Evolutionary conservation across 2,113 vertebrate genomes (phyloP).

Genomic region (Heloderma charlesbogerti): DNA sequence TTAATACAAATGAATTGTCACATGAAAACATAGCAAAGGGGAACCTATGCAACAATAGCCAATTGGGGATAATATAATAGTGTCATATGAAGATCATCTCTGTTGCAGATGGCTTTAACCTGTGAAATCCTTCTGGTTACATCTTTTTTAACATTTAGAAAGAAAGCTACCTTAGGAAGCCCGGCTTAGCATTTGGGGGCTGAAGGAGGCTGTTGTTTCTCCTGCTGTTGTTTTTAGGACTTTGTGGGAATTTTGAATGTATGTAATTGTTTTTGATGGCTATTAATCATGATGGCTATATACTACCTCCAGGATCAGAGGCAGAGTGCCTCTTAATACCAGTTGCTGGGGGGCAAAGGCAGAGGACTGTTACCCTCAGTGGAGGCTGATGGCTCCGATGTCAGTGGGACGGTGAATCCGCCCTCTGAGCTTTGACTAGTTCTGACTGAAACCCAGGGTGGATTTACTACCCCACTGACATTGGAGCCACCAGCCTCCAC

Average conservation of each 20-base stretch:
- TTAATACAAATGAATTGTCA: background rate
- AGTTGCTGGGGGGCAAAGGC: background rate
- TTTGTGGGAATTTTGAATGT: background rate
- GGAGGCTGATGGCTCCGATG: too few species aligned
- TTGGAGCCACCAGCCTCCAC: too few species aligned
- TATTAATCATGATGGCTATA: background rate
- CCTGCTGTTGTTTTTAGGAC: background rate
- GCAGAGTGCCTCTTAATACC: background rate
- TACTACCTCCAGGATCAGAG: background rate
- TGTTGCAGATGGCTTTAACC: background rate
- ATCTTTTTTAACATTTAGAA: background rate
- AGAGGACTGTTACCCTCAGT: too few species aligned
- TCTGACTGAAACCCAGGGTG: too few species aligned
- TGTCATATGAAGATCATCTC: background rate
- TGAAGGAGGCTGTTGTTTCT: background rate
- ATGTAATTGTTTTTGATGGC: background rate
- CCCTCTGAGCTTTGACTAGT: too few species aligned
- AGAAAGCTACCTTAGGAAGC: background rate
- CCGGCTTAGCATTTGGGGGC: slow-evolving; percentile 38
- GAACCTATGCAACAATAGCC: background rate
- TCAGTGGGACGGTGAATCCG: too few species aligned
- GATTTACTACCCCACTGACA: too few species aligned
- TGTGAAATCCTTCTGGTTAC: background rate
- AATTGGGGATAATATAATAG: slow-evolving; percentile 4
- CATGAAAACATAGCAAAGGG: slow-evolving; percentile 8